Percentiles rank a stretch among this genome's conserved stretches.
These are phyloP conservation scores for Enteromius radiatus DNA, from an alignment of 2,797 vertebrate species.

Conservation along the genomic window DNA sequence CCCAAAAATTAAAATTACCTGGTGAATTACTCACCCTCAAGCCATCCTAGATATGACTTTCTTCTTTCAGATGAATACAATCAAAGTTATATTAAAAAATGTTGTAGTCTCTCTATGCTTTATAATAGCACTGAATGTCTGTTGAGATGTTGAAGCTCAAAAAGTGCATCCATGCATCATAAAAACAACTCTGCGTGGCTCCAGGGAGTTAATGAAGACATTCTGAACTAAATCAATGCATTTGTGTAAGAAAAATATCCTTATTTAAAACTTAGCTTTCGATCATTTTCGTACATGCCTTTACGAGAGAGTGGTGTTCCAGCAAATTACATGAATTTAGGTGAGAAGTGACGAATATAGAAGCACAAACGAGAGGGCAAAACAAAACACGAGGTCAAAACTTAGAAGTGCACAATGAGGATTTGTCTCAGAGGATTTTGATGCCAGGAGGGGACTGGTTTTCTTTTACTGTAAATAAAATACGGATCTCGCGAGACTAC, in stretches of 20 bases:
- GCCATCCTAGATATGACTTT: not conserved
- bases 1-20: not conserved
- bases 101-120: not conserved
- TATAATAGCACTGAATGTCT: not conserved
- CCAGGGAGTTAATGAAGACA: not conserved
- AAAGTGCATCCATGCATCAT: not conserved
- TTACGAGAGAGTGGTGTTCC: not conserved
- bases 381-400: not conserved
- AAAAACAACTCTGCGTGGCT: not conserved
- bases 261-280: not conserved
- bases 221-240: too few species aligned
- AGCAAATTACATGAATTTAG: not conserved
- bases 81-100: not conserved
- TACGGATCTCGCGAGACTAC: not conserved
- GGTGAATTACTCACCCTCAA: not conserved
- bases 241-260: not conserved
- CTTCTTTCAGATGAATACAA: not conserved
- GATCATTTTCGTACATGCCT: not conserved
- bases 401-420: not conserved
- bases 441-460: not conserved
- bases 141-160: not conserved
- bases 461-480: not conserved
- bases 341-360: not conserved
- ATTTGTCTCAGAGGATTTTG: not conserved
- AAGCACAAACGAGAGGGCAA: not conserved